Evolutionary conservation across 2,113 vertebrate genomes (phyloP).

Genomic region (Tyrannus savana): DNA sequence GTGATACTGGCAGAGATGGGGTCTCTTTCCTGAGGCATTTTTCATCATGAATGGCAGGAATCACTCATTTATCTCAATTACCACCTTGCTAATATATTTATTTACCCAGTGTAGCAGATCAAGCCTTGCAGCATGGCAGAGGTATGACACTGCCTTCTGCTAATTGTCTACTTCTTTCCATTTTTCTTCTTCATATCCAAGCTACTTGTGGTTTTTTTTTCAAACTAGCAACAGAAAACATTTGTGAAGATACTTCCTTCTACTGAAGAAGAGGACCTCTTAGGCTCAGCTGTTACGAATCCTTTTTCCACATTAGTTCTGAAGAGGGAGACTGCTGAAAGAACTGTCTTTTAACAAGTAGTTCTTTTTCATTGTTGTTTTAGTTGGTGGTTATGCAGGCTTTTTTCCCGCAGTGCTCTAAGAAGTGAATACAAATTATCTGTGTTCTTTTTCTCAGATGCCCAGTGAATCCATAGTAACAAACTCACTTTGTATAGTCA

Average conservation of each 20-base stretch:
- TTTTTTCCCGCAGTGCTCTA: not conserved
- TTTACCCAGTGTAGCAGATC: not conserved
- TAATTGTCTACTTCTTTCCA: not conserved
- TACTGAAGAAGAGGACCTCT: not conserved
- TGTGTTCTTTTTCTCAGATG: not conserved
- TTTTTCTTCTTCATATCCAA: not conserved
- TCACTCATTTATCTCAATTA: not conserved
- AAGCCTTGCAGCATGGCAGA: not conserved
- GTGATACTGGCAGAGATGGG: not conserved
- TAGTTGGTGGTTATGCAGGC: not conserved
- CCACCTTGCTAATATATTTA: not conserved
- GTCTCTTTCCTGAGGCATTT: not conserved
- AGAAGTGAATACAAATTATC: conserved; percentile 10
- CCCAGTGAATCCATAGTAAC: not conserved
- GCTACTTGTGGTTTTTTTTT: not conserved
- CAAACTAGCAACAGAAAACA: not conserved
- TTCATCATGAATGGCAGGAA: not conserved
- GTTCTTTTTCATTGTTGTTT: not conserved
- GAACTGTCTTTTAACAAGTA: not conserved
- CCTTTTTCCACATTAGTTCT: not conserved
- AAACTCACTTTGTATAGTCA: conserved; percentile 1
- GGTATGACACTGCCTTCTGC: not conserved
- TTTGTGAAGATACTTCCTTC: not conserved
- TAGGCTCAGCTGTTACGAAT: not conserved
- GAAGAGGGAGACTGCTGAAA: not conserved